Conservation (phyloP, 2,113 vertebrate species). For the Ciconia maguari region DNA sequence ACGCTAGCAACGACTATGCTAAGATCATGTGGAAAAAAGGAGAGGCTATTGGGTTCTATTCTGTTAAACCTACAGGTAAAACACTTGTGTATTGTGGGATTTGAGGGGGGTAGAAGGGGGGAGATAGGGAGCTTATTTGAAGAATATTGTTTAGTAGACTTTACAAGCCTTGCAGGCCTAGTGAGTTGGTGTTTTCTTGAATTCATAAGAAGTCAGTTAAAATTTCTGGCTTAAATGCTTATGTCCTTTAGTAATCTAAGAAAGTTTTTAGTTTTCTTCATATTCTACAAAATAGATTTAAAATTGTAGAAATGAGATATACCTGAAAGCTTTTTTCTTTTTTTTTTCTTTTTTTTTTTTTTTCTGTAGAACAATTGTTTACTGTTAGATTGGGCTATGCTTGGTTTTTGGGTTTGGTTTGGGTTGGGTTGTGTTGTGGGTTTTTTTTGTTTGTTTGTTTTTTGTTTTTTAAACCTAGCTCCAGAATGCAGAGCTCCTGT, state of each 20-base stretch:
- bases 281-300: background rate
- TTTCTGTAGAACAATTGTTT: background rate
- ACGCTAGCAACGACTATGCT: constrained; percentile 79
- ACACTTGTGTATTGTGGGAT: background rate
- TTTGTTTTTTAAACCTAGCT: background rate
- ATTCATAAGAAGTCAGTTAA: background rate
- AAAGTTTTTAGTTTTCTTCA: background rate
- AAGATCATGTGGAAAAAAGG: constrained; percentile 88
- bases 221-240: background rate
- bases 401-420: background rate
- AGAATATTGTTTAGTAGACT: background rate
- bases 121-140: background rate
- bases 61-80: constrained; percentile 85
- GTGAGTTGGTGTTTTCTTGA: background rate
- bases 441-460: too few relatives aligned
- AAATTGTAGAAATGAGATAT: background rate
- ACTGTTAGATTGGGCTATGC: background rate
- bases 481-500: background rate
- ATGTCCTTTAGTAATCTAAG: background rate
- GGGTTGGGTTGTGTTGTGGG: too few relatives aligned
- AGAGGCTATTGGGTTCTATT: constrained; percentile 89
- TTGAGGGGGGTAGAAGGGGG: too few relatives aligned
- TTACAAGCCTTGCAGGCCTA: background rate
- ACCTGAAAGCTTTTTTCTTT: too few relatives aligned
- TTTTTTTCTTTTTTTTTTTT: too few relatives aligned